Percentiles rank a stretch among this genome's conserved stretches.
Evolutionary conservation across 2,113 vertebrate genomes (phyloP).

Genomic region (Eolophus roseicapilla): DNA sequence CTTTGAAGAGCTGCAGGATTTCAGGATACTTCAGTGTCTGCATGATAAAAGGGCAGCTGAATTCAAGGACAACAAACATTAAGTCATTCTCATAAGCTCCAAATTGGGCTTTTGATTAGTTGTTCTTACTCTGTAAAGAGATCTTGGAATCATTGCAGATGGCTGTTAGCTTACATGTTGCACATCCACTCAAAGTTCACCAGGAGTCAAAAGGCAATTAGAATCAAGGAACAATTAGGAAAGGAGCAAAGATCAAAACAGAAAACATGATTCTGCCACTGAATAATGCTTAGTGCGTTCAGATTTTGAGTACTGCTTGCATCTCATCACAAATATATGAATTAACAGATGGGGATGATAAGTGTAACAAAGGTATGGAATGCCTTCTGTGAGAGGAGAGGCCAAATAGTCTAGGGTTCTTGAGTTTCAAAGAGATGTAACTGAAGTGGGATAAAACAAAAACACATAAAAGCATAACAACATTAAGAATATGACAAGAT

Average conservation of each 20-base stretch:
- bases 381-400: background rate
- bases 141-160: slow-evolving; percentile 31
- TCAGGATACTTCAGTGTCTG: background rate
- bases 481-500: background rate
- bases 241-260: background rate
- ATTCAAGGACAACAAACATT: slow-evolving; percentile 39
- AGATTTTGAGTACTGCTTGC: background rate
- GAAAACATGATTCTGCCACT: background rate
- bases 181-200: slow-evolving; percentile 23
- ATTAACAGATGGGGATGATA: background rate
- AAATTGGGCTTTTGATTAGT: slow-evolving; percentile 41
- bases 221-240: background rate
- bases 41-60: slow-evolving; percentile 27
- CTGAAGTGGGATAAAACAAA: background rate
- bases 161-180: slow-evolving; percentile 16
- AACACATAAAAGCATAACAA: background rate
- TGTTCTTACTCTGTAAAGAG: slow-evolving; percentile 23
- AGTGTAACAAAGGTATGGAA: background rate
- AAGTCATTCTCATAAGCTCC: slow-evolving; percentile 35
- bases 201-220: background rate
- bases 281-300: background rate
- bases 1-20: slow-evolving; percentile 27
- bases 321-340: background rate
- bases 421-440: background rate
- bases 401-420: background rate